A percentile compares a stretch with the other conserved stretches of the same genome.
Conservation (phyloP, 2,113 vertebrate species). For the Podiceps cristatus region DNA sequence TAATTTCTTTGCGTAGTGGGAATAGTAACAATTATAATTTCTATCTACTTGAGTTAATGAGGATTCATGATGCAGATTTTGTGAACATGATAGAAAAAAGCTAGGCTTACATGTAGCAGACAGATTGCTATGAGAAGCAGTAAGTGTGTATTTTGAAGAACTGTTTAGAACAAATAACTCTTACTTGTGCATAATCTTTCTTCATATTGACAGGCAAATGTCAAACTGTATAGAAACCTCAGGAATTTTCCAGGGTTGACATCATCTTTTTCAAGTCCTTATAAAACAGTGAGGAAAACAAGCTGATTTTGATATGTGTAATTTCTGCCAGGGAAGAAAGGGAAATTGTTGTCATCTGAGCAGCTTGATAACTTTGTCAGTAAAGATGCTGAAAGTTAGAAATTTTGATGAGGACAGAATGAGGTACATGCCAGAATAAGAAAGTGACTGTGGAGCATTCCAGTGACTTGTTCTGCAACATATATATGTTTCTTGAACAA, state of each 20-base stretch:
- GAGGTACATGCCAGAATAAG: neutral
- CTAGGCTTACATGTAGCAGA: neutral
- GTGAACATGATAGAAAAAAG: neutral
- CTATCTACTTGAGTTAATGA: constrained; percentile 11
- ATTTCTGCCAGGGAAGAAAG: neutral
- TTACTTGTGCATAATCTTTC: constrained; percentile 8
- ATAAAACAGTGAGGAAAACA: constrained; percentile 6
- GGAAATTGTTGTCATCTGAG: neutral
- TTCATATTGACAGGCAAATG: constrained; percentile 24
- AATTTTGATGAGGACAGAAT: neutral
- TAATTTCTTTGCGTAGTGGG: neutral
- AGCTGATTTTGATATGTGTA: neutral
- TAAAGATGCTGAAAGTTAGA: neutral
- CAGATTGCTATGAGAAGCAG: neutral
- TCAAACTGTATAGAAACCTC: constrained; percentile 9
- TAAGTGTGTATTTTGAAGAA: neutral
- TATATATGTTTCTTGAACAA: neutral
- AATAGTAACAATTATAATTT: neutral
- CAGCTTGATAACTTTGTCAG: neutral
- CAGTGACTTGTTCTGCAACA: neutral
- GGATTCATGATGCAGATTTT: neutral
- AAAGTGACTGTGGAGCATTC: neutral
- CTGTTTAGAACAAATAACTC: constrained; percentile 31
- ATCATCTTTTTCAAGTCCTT: neutral
- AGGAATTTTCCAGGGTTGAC: neutral